Conservation (phyloP, 2,888 invertebrate species). For the Drymonia ruficornis region DNA sequence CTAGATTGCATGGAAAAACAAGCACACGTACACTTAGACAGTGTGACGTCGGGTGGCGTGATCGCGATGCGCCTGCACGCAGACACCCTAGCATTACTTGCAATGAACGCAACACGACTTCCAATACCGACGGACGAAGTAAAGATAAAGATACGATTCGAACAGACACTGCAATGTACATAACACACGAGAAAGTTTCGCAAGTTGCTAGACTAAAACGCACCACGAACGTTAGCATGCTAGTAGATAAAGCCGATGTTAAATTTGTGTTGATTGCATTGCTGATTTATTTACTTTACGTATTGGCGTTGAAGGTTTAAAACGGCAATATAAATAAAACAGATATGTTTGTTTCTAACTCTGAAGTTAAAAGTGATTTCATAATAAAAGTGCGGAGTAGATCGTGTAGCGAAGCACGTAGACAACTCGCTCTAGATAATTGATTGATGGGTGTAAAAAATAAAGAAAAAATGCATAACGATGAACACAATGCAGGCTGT, state of each 20-base stretch:
- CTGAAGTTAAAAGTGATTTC: slow-evolving; percentile 10
- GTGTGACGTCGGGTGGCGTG: slow-evolving; percentile 57
- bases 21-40: slow-evolving; percentile 29
- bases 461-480: slow-evolving; percentile 46
- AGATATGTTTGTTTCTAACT: slow-evolving; percentile 4
- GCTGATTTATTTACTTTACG: slow-evolving; percentile 12
- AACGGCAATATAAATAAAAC: slow-evolving; percentile 22
- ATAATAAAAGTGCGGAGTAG: slow-evolving; percentile 20
- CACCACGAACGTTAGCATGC: slow-evolving; percentile 12
- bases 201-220: slow-evolving; percentile 28
- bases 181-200: slow-evolving; percentile 7
- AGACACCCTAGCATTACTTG: neutral
- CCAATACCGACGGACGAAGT: slow-evolving; percentile 11
- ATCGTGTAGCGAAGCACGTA: slow-evolving; percentile 63
- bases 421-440: slow-evolving; percentile 58
- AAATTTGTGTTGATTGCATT: slow-evolving; percentile 16
- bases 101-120: slow-evolving; percentile 6
- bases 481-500: slow-evolving; percentile 48
- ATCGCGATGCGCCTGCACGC: slow-evolving; percentile 39
- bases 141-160: neutral
- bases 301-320: neutral
- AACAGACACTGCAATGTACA: slow-evolving; percentile 19
- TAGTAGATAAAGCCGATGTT: slow-evolving; percentile 4
- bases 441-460: slow-evolving; percentile 55
- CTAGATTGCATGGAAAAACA: slow-evolving; percentile 38